A percentile compares a stretch with the other conserved stretches of the same genome.
Evolutionary conservation across 2,888 invertebrate genomes (phyloP).

Genomic region (Lamproptera curius): DNA sequence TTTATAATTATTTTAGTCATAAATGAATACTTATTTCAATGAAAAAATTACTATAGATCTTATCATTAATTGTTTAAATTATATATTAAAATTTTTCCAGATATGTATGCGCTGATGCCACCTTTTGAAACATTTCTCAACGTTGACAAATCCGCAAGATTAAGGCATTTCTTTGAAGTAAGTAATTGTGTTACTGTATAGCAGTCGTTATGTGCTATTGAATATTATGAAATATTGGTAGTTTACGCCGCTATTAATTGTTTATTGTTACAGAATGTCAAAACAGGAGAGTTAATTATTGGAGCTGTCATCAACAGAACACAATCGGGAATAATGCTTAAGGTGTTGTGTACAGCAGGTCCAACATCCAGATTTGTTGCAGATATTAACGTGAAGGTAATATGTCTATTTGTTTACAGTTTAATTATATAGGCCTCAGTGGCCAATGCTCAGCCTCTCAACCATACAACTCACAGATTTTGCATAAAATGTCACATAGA

Average conservation of each 20-base stretch:
- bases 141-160: slow-evolving; percentile 86
- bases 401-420: slow-evolving; percentile 9
- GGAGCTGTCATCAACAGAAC: slow-evolving; percentile 87
- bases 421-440: no score
- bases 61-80: background rate
- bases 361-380: slow-evolving; percentile 88
- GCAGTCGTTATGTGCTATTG: no score
- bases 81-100: slow-evolving; percentile 57
- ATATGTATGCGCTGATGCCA: slow-evolving; percentile 89
- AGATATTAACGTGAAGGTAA: slow-evolving; percentile 90
- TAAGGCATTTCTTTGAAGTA: slow-evolving; percentile 91
- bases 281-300: slow-evolving; percentile 88
- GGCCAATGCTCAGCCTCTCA: no score
- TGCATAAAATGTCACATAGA: no score
- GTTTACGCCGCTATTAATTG: no score
- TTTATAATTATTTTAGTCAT: slow-evolving; percentile 11
- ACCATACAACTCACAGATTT: no score
- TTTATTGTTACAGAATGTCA: slow-evolving; percentile 73
- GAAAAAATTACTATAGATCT: background rate
- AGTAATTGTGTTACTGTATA: slow-evolving; percentile 37
- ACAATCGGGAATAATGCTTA: slow-evolving; percentile 85
- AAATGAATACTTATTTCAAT: background rate
- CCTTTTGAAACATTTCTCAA: slow-evolving; percentile 91
- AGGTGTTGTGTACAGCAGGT: slow-evolving; percentile 90
- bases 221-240: no score